Conservation (phyloP, 2,113 vertebrate genomes). For the Callipepla squamata region DNA sequence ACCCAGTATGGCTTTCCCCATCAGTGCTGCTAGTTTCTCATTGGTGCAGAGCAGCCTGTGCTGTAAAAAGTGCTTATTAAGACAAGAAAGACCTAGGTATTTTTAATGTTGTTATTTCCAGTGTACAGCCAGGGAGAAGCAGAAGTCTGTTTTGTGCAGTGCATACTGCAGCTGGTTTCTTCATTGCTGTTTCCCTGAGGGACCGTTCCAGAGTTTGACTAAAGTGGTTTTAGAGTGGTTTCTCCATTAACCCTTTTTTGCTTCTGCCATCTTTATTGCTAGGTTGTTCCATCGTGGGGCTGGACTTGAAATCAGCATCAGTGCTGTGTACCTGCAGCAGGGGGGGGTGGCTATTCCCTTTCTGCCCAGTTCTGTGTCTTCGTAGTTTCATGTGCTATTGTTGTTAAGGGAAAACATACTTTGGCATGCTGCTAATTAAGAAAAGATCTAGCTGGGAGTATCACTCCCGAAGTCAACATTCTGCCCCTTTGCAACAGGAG, state of each 20-base stretch:
- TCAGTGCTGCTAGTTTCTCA: not conserved
- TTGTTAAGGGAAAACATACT: not conserved
- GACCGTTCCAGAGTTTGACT: not conserved
- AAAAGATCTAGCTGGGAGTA: not conserved
- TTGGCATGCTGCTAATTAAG: not conserved
- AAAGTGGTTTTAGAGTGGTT: slow-evolving; percentile 3
- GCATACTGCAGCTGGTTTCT: slow-evolving; percentile 18
- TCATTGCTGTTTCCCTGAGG: slow-evolving; percentile 22
- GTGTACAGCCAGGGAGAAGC: not conserved
- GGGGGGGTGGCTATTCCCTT: not conserved
- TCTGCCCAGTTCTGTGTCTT: not conserved
- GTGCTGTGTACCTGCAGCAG: not conserved
- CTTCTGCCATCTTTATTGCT: not conserved
- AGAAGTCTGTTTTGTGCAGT: not conserved
- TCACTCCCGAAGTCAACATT: not conserved
- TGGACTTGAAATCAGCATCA: not conserved
- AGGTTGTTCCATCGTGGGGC: not conserved
- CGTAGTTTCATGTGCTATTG: not conserved
- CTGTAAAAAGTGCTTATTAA: not conserved
- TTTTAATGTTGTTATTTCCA: not conserved
- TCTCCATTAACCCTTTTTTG: slow-evolving; percentile 25
- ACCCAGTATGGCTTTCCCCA: not conserved
- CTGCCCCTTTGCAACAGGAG: not conserved
- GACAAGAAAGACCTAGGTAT: not conserved
- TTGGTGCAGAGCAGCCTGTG: not conserved